Base-by-base conservation (phyloP, 2,888 invertebrate species). In the Plebejus argus region DNA sequence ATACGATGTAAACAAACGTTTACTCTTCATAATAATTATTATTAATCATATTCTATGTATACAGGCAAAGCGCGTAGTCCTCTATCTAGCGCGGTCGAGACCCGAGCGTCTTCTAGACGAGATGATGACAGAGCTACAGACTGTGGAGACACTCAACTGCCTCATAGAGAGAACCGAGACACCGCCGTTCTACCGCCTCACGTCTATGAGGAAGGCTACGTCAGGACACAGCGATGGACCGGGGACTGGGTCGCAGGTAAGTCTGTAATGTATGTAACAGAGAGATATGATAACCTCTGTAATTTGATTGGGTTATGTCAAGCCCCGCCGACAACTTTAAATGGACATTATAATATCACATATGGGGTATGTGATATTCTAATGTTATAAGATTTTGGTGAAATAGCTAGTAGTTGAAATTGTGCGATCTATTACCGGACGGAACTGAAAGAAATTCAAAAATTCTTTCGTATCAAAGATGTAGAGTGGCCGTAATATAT, bases 101-200 rank as follows among this genome's bases (percentile, higher is more conserved):
- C 98, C 99, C 0, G 98, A 98, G 88, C 96, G 98, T 49, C 95
- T 99, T 18, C 95, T 99, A 39, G 99, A 99, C 87, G 99, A 99
- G 92, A 96, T 99, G 95, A 98, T 99, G 98, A 97, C 97, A 33
- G 99, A 99, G 91, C 94, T 99, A 81, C 99, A 99, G 93, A 99
- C 99, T 0, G 99, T 99, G 33, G 99, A 99, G 93, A 98, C 99
- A 0, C 95, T 99, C 77, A 99, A 98, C 92, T 99, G 99, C 89
- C 95, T 98, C 82, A 98, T 99, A 83, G 99, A 99, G 90, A 95
- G 99, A 80, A 99, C 99, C 0, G 99, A 99, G 94, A 99, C 99
- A 0, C 99, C 99, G 39, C 99, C 99, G 5, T 99, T 99, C 94
- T 99, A 99, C 92, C 96, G 99, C 61, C 95, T 99, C 84, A 99